Evolutionary conservation across 2,888 invertebrate genomes (phyloP), one percentile per base, ranked within the genome.

Genomic region (Sipha maydis): DNA sequence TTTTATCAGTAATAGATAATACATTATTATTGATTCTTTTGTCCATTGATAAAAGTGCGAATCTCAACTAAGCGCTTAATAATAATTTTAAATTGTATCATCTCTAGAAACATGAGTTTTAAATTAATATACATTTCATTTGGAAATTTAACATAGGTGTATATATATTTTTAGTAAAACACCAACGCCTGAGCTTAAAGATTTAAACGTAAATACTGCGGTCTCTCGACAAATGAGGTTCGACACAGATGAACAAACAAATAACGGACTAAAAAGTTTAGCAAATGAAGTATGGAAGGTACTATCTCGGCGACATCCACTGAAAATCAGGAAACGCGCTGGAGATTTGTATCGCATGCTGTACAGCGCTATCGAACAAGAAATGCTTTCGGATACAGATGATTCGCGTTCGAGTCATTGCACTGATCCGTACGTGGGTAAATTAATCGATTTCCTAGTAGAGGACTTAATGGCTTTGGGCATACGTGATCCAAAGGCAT

Each of bases 281-380:
- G 75, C 34, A 7, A 56, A 75, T 17, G 75, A 84, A 56, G 75
- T 84, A n/a, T 84, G 83, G 83, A 31, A 56, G 17, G 75, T 84
- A 9, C 25, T 84, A 75, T 73, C 73, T 38, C 75, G 34, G 34
- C 71, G 83, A 56, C 17, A 56, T n/a, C n/a, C 11, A 9, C 75
- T 34, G 4, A 56, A 84, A 17, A 75, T 75, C 54, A 56, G 75
- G 28, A 34, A 84, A 75, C 38, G 56, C 25, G 56, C 83, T 56
- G 19, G 34, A 25, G 56, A 61, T n/a, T 84, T 84, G 54, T 84
- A 84, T 56, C 73, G 31, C 4, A 61, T 38, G 83, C 25, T 84
- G 14, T 56, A 75, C 17, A 38, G 56, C 9, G 17, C 25, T n/a
- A 38, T 84, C 25, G 38, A 84, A 56, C 83, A 75, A 56, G 83